Conservation (phyloP, 2,888 invertebrate genomes). For the Galerucella nymphaeae region DNA sequence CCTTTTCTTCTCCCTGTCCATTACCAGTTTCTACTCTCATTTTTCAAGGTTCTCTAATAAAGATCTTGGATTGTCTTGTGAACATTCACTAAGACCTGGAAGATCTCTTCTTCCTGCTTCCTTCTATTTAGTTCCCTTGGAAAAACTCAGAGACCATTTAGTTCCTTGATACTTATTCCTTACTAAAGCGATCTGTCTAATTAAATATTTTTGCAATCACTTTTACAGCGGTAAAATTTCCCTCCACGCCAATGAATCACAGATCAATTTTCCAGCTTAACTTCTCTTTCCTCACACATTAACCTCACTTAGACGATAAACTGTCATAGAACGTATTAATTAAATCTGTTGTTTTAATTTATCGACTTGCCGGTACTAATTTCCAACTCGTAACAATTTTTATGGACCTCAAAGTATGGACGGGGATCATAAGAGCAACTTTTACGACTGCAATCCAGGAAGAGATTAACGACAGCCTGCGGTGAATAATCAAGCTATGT, state of each 20-base stretch:
- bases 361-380: constrained; percentile 61
- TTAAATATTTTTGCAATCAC: too few species aligned
- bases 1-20: too few species aligned
- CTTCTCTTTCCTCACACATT: constrained; percentile 47
- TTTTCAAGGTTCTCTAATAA: too few species aligned
- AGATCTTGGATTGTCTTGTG: too few species aligned
- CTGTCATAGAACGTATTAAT: constrained; percentile 54
- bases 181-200: too few species aligned
- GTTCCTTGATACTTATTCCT: background rate
- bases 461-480: constrained; percentile 47
- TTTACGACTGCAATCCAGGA: constrained; percentile 42
- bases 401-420: constrained; percentile 54
- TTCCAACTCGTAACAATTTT: constrained; percentile 63
- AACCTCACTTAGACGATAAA: constrained; percentile 51
- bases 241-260: background rate
- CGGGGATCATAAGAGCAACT: constrained; percentile 48
- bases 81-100: too few species aligned
- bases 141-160: too few species aligned
- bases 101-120: too few species aligned
- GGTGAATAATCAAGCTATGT: constrained; percentile 51
- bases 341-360: constrained; percentile 64
- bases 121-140: too few species aligned
- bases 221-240: too few species aligned
- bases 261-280: constrained; percentile 17
- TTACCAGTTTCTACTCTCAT: too few species aligned